phyloP scores from a whole-genome alignment of 2,113 vertebrate genomes.

The Anhinga anhinga region DNA sequence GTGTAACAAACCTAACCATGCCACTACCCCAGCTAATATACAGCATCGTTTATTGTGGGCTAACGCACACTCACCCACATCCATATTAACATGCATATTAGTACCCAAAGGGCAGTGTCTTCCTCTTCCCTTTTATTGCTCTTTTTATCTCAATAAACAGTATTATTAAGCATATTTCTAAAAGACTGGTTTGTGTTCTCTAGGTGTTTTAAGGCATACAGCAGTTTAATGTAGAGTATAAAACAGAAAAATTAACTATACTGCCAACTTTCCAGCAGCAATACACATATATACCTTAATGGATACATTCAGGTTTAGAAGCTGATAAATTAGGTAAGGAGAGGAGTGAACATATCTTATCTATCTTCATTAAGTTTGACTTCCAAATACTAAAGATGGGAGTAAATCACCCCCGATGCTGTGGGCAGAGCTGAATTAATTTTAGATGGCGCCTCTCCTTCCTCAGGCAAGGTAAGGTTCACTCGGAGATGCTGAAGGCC shows the following conservation, averaged over 20 bases:
- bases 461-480: background rate
- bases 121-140: background rate
- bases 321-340: slow-evolving; percentile 10
- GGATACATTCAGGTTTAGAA: background rate
- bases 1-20: accelerated
- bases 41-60: accelerated
- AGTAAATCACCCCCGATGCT: slow-evolving; percentile 14
- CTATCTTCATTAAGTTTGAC: slow-evolving; percentile 24
- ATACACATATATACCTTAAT: background rate
- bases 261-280: background rate
- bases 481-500: background rate
- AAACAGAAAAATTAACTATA: background rate
- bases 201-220: background rate
- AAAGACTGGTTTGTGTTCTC: background rate
- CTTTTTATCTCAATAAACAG: background rate
- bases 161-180: background rate
- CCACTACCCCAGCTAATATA: background rate
- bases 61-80: too few relatives aligned
- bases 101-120: background rate
- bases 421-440: background rate
- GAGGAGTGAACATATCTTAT: background rate
- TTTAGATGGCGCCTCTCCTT: background rate
- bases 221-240: background rate
- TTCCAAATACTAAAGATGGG: slow-evolving; percentile 9
- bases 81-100: background rate